phyloP scores from a whole-genome alignment of 2,113 vertebrate species.

The Elephantulus edwardii region DNA sequence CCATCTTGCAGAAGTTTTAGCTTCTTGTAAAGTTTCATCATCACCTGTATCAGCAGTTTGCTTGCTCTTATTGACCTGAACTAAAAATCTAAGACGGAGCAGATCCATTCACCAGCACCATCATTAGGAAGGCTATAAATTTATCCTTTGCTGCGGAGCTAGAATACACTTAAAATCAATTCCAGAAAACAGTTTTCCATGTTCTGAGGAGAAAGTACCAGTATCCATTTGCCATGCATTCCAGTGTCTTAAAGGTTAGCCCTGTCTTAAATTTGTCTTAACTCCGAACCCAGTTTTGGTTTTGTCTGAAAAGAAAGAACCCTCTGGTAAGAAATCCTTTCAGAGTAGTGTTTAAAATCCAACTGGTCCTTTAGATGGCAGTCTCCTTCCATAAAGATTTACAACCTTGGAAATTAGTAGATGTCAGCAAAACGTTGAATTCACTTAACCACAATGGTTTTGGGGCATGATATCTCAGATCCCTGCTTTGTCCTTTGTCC shows the following conservation, averaged over 20 bases:
- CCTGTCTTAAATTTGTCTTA: not conserved
- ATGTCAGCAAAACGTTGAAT: too few relatives aligned
- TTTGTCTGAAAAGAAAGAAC: slow-evolving; percentile 8
- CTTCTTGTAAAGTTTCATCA: slow-evolving; percentile 23
- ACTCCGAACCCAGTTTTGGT: not conserved
- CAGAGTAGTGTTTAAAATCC: not conserved
- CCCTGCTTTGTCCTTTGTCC: too few relatives aligned
- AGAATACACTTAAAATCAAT: slow-evolving; percentile 16
- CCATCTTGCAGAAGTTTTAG: not conserved
- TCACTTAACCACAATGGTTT: too few relatives aligned
- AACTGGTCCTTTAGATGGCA: too few relatives aligned
- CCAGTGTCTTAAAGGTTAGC: not conserved
- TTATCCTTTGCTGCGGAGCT: not conserved
- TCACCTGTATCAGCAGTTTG: not conserved
- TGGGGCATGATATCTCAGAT: too few relatives aligned
- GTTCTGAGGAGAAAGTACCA: not conserved
- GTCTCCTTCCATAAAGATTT: too few relatives aligned
- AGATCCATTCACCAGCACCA: not conserved
- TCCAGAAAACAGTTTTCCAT: not conserved
- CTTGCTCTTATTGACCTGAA: slow-evolving; percentile 5
- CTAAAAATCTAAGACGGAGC: not conserved
- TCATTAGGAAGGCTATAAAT: not conserved
- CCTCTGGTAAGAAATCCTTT: not conserved
- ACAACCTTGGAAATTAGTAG: too few relatives aligned
- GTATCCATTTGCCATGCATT: not conserved